A percentile compares a stretch with the other conserved stretches of the same genome.
These are phyloP conservation scores for Hippocampus zosterae DNA, from an alignment of 2,113 vertebrate species.

Conservation along the genomic window DNA sequence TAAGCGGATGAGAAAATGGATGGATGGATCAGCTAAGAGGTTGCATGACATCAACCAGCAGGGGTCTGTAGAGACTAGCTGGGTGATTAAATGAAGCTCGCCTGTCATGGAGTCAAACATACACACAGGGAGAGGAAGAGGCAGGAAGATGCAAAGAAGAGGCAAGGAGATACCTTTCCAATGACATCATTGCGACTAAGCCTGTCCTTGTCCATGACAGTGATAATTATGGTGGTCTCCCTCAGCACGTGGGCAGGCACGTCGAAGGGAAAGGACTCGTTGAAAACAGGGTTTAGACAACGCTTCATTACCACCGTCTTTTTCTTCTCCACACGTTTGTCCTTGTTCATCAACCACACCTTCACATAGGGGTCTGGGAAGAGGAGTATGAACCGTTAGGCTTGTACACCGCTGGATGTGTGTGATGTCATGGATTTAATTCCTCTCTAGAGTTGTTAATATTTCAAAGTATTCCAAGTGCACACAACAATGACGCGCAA, in stretches of 20 bases:
- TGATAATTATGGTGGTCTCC: conserved; percentile 98
- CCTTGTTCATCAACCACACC: conserved; percentile 99
- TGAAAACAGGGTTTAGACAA: conserved; percentile 96
- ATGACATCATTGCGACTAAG: conserved; percentile 98
- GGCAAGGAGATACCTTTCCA: conserved; percentile 83
- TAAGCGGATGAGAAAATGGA: too few relatives aligned
- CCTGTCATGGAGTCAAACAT: conserved; percentile 38
- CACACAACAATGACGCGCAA: conserved; percentile 1
- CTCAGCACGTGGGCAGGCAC: conserved; percentile 94
- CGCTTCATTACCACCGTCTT: conserved; percentile 97
- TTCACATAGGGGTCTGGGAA: conserved; percentile 93
- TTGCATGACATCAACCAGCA: conserved; percentile 47
- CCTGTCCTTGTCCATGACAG: conserved; percentile 98
- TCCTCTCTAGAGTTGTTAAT: conserved; percentile 5
- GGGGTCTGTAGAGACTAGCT: conserved; percentile 62
- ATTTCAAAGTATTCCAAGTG: neutral
- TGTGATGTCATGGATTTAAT: neutral
- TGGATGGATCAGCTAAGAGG: neutral
- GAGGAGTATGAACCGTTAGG: neutral
- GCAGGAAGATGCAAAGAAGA: conserved; percentile 26
- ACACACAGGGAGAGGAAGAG: conserved; percentile 28
- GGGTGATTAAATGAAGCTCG: conserved; percentile 16
- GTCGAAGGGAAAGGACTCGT: conserved; percentile 96
- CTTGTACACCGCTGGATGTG: neutral
- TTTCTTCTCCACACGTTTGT: conserved; percentile 98